Percentiles rank a stretch among this genome's conserved stretches.
Conservation (phyloP, 2,797 vertebrate species). For the Steatocranus sp. region DNA sequence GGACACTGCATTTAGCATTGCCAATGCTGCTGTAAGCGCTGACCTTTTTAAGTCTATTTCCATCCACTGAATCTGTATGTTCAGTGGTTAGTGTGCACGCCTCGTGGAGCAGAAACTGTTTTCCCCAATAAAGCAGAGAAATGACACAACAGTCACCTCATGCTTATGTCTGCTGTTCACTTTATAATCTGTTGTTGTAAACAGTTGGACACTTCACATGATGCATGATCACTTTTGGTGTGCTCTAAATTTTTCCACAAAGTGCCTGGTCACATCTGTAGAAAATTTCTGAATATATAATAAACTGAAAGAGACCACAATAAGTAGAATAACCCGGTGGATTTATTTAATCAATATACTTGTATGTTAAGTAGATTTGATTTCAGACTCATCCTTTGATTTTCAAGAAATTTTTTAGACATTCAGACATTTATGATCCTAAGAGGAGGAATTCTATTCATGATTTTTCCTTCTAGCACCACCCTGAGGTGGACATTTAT, state of each 20-base stretch:
- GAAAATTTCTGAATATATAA: not conserved
- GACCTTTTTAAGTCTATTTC: constrained; percentile 60
- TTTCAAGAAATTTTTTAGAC: not conserved
- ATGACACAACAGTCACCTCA: constrained; percentile 1
- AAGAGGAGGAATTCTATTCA: not conserved
- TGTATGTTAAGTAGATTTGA: not conserved
- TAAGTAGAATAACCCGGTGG: too few species aligned
- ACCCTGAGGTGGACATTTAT: not conserved
- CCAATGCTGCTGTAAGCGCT: constrained; percentile 42
- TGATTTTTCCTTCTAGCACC: not conserved
- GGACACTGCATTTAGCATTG: constrained; percentile 38
- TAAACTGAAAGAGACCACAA: not conserved
- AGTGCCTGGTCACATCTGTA: not conserved
- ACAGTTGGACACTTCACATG: not conserved
- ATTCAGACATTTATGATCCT: not conserved
- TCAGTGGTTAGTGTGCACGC: constrained; percentile 17
- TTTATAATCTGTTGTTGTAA: not conserved
- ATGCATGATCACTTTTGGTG: not conserved
- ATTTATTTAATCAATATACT: not conserved
- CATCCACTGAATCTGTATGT: constrained; percentile 36
- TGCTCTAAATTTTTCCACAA: not conserved
- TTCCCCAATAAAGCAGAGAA: constrained; percentile 10
- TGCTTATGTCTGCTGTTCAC: constrained; percentile 2
- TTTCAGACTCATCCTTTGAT: not conserved
- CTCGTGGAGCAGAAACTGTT: constrained; percentile 12